Base-by-base conservation (phyloP, 2,797 vertebrate species). In the Glyptemys insculpta region DNA sequence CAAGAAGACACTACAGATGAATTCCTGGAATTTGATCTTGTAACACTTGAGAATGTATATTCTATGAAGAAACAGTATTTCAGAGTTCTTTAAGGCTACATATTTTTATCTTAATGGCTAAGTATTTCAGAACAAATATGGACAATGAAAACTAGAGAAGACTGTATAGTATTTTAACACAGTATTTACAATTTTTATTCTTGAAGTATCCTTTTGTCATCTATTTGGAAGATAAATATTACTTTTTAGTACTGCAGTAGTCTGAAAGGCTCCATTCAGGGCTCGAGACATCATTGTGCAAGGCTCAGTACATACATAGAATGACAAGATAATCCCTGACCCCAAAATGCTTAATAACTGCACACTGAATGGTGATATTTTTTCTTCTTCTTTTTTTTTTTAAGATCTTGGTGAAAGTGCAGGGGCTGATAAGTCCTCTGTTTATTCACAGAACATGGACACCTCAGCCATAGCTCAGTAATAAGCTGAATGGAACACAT, bases 1-100 rank as follows among this genome's bases (percentile, higher is more conserved):
- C 86, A 49, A 92, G 68, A 87, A 81, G 65, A 91, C 62, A 74
- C 81, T 78, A 86, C 6, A 97, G 94, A 95, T 92, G 94, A 97
- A 97, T 96, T 97, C 92, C 87, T 97, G 96, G 97, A 98, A 97
- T 97, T 8, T 95, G 90, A 96, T 97, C 97, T 97, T 97, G 97
- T 94, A 88, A 74, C 95, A 88, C 88, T 82, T 91, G 86, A 79
- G 90, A 94, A 94, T 87, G 91, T 88, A 52, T 93, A 93, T 94
- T 90, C 88, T 54, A 3, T 83, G 86, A 90, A 96, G 92, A 85
- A 93, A 92, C 37, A 94, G 37, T 79, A 87, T 89, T 96, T 94
- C 1, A 8, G 76, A 96, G 54, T 90, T 87, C 10, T 86, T 90
- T 1, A 0, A 41, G 19, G 37, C 37, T 25, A 72, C 21, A 41